Evolutionary conservation across 2,113 vertebrate genomes (phyloP).

Genomic region (Pituophis catenifer): DNA sequence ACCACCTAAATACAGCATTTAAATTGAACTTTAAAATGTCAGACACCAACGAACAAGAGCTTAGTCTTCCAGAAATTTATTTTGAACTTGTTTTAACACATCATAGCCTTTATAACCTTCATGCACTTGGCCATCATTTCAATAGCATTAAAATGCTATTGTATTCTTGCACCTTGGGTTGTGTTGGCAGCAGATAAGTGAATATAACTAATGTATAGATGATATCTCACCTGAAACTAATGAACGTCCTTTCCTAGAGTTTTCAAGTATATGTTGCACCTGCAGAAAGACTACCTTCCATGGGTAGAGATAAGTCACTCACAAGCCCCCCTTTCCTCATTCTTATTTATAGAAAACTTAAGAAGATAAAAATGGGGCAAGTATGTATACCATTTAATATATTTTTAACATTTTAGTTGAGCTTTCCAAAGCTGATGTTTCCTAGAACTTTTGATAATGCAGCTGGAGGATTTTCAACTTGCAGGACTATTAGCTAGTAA

Average conservation of each 20-base stretch:
- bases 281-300: neutral
- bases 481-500: neutral
- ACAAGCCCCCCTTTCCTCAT: neutral
- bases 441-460: no score
- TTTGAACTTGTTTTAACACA: neutral
- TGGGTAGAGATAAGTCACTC: constrained; percentile 32
- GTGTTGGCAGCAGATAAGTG: neutral
- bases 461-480: no score
- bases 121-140: neutral
- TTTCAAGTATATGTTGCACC: neutral
- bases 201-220: neutral
- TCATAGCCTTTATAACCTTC: neutral
- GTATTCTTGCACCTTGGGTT: neutral
- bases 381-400: neutral
- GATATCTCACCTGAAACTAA: neutral
- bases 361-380: neutral
- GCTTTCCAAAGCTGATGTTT: neutral
- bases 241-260: neutral
- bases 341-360: neutral
- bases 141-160: neutral
- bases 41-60: neutral
- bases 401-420: neutral
- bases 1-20: neutral
- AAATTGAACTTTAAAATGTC: neutral
- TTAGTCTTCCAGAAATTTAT: neutral